Conservation (phyloP, 2,113 vertebrate species). For the Verasper variegatus region DNA sequence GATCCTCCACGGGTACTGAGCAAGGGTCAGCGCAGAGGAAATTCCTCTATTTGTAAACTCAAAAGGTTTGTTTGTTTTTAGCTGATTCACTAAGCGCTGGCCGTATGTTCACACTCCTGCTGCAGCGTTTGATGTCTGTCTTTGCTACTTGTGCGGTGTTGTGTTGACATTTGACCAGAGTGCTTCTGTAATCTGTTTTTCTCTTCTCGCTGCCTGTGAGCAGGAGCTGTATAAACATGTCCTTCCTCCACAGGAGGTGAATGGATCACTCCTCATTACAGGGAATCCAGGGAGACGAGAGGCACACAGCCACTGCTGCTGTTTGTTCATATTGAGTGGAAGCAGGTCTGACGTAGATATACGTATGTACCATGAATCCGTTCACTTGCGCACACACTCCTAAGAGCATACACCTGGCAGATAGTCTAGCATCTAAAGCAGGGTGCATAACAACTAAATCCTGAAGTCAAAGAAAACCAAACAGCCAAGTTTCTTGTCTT, state of each 20-base stretch:
- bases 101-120: slow-evolving; percentile 70
- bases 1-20: slow-evolving; percentile 35
- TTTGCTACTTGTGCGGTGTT: slow-evolving; percentile 62
- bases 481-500: background rate
- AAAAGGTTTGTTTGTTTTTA: slow-evolving; percentile 74
- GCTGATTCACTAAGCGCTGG: slow-evolving; percentile 61
- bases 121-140: slow-evolving; percentile 70
- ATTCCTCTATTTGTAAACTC: slow-evolving; percentile 73
- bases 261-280: slow-evolving; percentile 78
- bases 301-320: slow-evolving; percentile 21
- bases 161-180: slow-evolving; percentile 80
- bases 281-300: slow-evolving; percentile 52
- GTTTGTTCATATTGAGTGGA: slow-evolving; percentile 48
- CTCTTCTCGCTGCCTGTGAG: slow-evolving; percentile 72
- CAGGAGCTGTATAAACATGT: slow-evolving; percentile 81
- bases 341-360: slow-evolving; percentile 19
- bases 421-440: background rate
- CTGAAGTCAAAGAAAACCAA: background rate
- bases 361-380: background rate
- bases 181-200: slow-evolving; percentile 79
- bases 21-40: slow-evolving; percentile 67
- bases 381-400: background rate
- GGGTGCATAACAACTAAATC: no score
- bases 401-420: background rate
- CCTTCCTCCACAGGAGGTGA: slow-evolving; percentile 73